Evolutionary conservation across 2,888 invertebrate species (phyloP), one percentile per base, ranked within the genome.

Genomic region (Cryptocephalus primarius): DNA sequence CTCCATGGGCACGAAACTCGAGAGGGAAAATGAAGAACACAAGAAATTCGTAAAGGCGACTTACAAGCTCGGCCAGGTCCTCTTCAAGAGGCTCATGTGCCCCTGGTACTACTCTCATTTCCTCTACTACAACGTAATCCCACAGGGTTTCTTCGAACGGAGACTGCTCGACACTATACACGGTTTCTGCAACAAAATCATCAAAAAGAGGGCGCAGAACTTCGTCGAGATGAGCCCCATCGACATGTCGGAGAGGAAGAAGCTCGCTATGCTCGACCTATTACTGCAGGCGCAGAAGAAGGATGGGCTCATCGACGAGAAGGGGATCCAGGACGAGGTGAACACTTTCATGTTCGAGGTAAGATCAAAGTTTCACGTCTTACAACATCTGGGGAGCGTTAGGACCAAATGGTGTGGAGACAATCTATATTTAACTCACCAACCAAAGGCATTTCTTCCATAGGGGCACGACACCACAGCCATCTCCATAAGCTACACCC

Each of bases 311-410:
- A 61, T 64, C 34, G 59, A 61, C 41, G 49, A 57, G 38, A 47
- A 56, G 43, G 78, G 77, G 2, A 75, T 80, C 0, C 72, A 75
- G 53, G 79, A 79, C 58, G 79, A 79, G 67, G 79, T 80, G 1
- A 78, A 79, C 50, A 80, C 79, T 0, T 79, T 80, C 48, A 77
- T 79, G 75, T 63, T 63, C 49, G 63, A 60, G 53, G 62, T 60
- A 48, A 42, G 40, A 12, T n/a, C n/a, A 34, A 34, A 34, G 9
- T 9, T 34, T 34, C 9, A n/a, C 9, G 9, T 36, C 12, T 36
- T 36, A 36, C n/a, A n/a, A n/a, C n/a, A n/a, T n/a, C n/a, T n/a
- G n/a, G n/a, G n/a, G n/a, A n/a, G n/a, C n/a, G n/a, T n/a, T n/a
- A n/a, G n/a, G n/a, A n/a, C n/a, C n/a, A n/a, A n/a, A n/a, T n/a